Conservation (phyloP, 37 sponge, comb jelly and placozoan species). For the Axinella damicornis region DNA sequence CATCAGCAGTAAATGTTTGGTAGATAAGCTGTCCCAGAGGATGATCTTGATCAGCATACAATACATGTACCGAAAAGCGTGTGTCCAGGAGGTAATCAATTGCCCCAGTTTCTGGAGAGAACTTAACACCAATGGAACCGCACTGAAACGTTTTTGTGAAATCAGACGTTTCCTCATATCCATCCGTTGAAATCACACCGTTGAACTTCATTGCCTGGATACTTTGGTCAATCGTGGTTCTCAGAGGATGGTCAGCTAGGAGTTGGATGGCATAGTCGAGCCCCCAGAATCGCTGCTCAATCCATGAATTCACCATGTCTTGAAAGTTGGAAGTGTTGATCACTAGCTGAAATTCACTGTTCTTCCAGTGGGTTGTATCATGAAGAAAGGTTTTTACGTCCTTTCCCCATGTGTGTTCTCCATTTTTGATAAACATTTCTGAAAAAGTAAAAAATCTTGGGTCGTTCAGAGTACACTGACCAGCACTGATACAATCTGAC, state of each 20-base stretch:
- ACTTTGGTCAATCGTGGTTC: not conserved
- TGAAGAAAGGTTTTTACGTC: conserved; percentile 69
- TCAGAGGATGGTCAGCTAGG: conserved; percentile 54
- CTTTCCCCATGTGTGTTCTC: conserved; percentile 87
- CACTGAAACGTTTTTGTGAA: conserved; percentile 15
- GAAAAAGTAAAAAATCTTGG: conserved; percentile 63
- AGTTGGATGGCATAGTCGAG: conserved; percentile 54
- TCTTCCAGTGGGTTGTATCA: conserved; percentile 69
- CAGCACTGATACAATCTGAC: conserved; percentile 21
- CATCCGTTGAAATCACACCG: conserved; percentile 28
- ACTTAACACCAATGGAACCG: conserved; percentile 32
- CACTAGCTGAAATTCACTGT: conserved; percentile 36
- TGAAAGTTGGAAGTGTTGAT: conserved; percentile 34
- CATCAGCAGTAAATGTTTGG: conserved; percentile 32
- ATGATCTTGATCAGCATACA: conserved; percentile 8
- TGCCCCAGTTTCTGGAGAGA: conserved; percentile 32
- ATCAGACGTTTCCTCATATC: conserved; percentile 15
- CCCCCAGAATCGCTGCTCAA: conserved; percentile 73
- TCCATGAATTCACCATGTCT: conserved; percentile 65
- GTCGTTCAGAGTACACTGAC: conserved; percentile 46
- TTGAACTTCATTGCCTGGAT: conserved; percentile 48
- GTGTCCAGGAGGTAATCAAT: conserved; percentile 25
- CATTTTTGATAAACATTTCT: conserved; percentile 59
- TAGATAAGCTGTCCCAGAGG: conserved; percentile 49
- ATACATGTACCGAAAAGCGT: not conserved